Evolutionary conservation across 2,888 invertebrate genomes (phyloP).

Genomic region (Dryocosmus kuriphilus): DNA sequence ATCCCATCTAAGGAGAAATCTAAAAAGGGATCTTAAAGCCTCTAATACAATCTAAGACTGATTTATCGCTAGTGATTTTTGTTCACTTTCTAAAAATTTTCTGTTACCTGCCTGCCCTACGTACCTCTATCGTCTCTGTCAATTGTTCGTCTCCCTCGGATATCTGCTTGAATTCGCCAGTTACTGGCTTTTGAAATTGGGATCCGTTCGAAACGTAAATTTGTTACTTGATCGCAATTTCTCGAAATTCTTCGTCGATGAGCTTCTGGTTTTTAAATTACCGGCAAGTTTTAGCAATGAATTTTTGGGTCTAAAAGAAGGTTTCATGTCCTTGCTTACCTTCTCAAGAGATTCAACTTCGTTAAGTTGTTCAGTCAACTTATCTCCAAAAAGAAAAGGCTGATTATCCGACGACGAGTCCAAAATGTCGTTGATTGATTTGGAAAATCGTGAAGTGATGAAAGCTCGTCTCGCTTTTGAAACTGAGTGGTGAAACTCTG

Average conservation of each 20-base stretch:
- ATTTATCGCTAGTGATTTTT: too few relatives aligned
- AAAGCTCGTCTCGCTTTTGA: not conserved
- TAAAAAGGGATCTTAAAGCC: too few relatives aligned
- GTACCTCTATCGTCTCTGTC: too few relatives aligned
- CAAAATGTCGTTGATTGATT: not conserved
- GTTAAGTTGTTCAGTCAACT: not conserved
- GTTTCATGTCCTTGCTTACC: not conserved
- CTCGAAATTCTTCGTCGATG: not conserved
- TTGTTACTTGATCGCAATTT: not conserved
- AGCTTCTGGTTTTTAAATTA: slow-evolving; percentile 11
- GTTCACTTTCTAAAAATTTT: too few relatives aligned
- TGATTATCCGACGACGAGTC: not conserved
- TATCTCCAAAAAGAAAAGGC: not conserved
- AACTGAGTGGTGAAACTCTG: not conserved
- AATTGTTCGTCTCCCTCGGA: too few relatives aligned
- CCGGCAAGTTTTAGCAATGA: not conserved
- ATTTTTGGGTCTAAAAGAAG: not conserved
- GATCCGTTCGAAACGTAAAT: slow-evolving; percentile 10
- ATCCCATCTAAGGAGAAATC: slow-evolving; percentile 29
- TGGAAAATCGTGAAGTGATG: not conserved
- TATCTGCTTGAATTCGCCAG: too few relatives aligned
- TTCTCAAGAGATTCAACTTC: not conserved
- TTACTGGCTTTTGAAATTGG: not conserved
- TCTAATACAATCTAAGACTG: too few relatives aligned
- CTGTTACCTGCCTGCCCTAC: too few relatives aligned